A percentile compares a stretch with the other conserved stretches of the same genome.
Conservation (phyloP, 2,797 vertebrate species). For the Gymnothorax reevesii region DNA sequence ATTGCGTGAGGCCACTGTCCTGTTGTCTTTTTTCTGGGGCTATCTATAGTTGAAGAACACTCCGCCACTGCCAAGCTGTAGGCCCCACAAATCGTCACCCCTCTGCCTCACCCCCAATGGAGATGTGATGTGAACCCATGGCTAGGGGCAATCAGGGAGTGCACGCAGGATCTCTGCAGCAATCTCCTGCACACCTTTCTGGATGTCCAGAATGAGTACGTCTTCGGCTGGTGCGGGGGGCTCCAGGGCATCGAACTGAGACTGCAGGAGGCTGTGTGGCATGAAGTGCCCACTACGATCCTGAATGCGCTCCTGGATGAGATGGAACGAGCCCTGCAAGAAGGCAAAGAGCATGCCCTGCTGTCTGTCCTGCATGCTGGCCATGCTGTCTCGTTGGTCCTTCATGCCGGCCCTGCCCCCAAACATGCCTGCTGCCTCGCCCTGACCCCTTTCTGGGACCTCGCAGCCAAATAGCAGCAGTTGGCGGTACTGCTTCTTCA, state of each 20-base stretch:
- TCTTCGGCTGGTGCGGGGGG: constrained; percentile 77
- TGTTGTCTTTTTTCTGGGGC: too few relatives aligned
- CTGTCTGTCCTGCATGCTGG: constrained; percentile 4
- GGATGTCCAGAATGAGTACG: constrained; percentile 73
- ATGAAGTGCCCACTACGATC: constrained; percentile 84
- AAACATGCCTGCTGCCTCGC: too few relatives aligned
- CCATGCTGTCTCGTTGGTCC: constrained; percentile 52
- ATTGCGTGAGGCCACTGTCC: too few relatives aligned
- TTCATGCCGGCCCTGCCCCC: constrained; percentile 34
- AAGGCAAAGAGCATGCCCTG: constrained; percentile 77
- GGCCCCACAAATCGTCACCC: too few relatives aligned
- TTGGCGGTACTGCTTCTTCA: constrained; percentile 81
- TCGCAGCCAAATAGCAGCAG: constrained; percentile 71
- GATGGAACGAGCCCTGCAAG: constrained; percentile 73
- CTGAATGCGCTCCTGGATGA: constrained; percentile 74
- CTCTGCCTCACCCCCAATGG: too few relatives aligned
- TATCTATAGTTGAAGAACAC: too few relatives aligned
- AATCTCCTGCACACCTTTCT: constrained; percentile 70
- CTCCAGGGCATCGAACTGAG: constrained; percentile 84
- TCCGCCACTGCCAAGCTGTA: too few relatives aligned
- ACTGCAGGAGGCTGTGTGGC: constrained; percentile 76
- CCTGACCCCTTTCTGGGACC: constrained; percentile 19
- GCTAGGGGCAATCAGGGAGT: constrained; percentile 31
- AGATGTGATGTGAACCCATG: not conserved
- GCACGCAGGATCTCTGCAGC: constrained; percentile 60